Evolutionary conservation across 2,113 vertebrate species (phyloP).

Genomic region (Sinocyclocheilus grahami): DNA sequence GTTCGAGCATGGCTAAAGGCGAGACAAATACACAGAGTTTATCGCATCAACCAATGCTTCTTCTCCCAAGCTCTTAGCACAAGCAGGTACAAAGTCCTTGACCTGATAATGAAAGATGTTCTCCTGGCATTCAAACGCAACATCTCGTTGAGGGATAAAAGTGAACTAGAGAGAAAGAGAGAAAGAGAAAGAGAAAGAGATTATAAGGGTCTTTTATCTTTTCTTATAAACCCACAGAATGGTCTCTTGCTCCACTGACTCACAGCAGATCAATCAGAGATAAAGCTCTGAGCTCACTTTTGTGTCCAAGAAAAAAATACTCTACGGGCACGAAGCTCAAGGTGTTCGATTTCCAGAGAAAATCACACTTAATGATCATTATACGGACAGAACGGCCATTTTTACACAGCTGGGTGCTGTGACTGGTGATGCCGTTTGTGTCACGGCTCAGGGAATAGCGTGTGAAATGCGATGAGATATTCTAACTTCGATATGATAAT

Average conservation of each 20-base stretch:
- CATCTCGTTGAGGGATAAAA: constrained; percentile 1
- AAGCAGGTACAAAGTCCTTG: constrained; percentile 32
- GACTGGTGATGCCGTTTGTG: not conserved
- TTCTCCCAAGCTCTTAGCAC: not conserved
- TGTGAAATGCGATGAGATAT: not conserved
- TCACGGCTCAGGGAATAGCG: constrained; percentile 11
- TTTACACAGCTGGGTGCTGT: not conserved
- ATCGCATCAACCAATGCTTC: constrained; percentile 1
- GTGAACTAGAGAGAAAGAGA: not conserved
- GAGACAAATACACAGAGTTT: constrained; percentile 12
- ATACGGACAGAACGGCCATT: not conserved
- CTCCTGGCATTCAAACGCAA: not conserved
- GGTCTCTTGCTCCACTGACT: constrained; percentile 27
- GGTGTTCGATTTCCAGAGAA: constrained; percentile 15
- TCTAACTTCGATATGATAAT: no score
- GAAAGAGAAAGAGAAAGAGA: constrained; percentile 22
- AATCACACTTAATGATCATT: constrained; percentile 27
- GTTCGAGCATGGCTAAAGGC: not conserved
- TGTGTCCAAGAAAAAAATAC: constrained; percentile 13
- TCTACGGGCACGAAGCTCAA: not conserved
- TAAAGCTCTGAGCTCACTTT: constrained; percentile 26
- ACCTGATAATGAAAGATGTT: constrained; percentile 47
- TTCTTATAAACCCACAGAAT: constrained; percentile 19
- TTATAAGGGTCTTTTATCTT: constrained; percentile 46
- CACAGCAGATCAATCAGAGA: constrained; percentile 45